A percentile compares a stretch with the other conserved stretches of the same genome.
These are phyloP conservation scores for Lordiphosa clarofinis DNA, from an alignment of 1,140 invertebrate genomes.

Conservation along the genomic window DNA sequence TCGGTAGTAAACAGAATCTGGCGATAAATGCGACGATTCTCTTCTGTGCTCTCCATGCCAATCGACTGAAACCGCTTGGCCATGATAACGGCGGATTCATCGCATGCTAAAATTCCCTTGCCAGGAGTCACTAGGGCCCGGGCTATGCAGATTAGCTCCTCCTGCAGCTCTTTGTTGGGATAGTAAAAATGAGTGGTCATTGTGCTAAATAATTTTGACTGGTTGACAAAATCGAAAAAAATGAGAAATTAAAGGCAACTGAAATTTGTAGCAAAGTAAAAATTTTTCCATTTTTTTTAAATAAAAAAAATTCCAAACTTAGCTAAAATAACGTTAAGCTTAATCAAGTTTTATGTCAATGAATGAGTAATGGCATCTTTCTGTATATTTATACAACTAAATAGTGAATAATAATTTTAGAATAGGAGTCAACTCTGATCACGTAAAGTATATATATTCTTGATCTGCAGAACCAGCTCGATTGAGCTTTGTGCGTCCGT, in stretches of 20 bases:
- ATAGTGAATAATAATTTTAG: too few relatives aligned
- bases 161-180: conserved; percentile 90
- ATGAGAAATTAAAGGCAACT: neutral
- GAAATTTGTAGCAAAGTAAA: neutral
- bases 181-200: conserved; percentile 91
- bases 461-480: too few relatives aligned
- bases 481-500: accelerated
- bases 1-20: conserved; percentile 95
- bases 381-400: too few relatives aligned
- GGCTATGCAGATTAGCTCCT: conserved; percentile 93
- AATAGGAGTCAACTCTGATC: too few relatives aligned
- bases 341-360: too few relatives aligned
- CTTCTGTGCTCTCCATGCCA: conserved; percentile 91
- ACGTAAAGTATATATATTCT: too few relatives aligned
- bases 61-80: conserved; percentile 86
- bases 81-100: conserved; percentile 92
- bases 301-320: too few relatives aligned
- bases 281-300: too few relatives aligned
- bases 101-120: conserved; percentile 93
- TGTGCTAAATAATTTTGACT: conserved; percentile 53
- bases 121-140: conserved; percentile 93
- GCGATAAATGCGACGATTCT: conserved; percentile 91
- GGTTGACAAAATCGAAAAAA: neutral
- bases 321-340: neutral
- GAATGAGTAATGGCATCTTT: too few relatives aligned